These are phyloP conservation scores for Drosophila greeni DNA, from an alignment of 2,888 invertebrate species.

Conservation along the genomic window DNA sequence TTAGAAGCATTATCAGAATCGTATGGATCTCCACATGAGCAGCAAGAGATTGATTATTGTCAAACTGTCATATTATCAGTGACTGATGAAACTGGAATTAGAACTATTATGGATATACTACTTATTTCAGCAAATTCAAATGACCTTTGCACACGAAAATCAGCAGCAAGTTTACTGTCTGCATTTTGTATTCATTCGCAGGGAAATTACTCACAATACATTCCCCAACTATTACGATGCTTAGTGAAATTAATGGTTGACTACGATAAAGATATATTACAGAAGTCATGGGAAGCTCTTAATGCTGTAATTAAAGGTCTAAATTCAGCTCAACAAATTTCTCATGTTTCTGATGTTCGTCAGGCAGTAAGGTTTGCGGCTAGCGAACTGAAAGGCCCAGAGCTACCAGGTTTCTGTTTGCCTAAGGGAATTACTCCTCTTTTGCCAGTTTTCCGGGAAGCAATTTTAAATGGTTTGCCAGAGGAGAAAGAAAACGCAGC, in stretches of 20 bases:
- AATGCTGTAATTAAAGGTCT: constrained; percentile 92
- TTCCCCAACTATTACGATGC: constrained; percentile 92
- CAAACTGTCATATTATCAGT: constrained; percentile 95
- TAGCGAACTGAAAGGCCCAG: constrained; percentile 88
- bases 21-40: constrained; percentile 83
- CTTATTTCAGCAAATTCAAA: constrained; percentile 86
- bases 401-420: constrained; percentile 94
- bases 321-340: constrained; percentile 89
- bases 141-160: constrained; percentile 84
- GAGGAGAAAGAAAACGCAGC: constrained; percentile 98
- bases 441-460: constrained; percentile 96
- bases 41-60: constrained; percentile 92
- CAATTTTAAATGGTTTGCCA: constrained; percentile 95
- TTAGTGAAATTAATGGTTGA: constrained; percentile 91
- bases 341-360: constrained; percentile 92
- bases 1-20: constrained; percentile 86
- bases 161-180: constrained; percentile 91
- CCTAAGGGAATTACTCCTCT: constrained; percentile 97
- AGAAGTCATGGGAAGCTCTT: constrained; percentile 94
- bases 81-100: constrained; percentile 90
- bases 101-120: constrained; percentile 91
- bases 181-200: constrained; percentile 94
- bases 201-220: constrained; percentile 91
- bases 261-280: constrained; percentile 87
- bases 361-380: constrained; percentile 95